Evolutionary conservation across 2,113 vertebrate species (phyloP), one percentile per base, ranked within the genome.

Genomic region (Spea bombifrons): DNA sequence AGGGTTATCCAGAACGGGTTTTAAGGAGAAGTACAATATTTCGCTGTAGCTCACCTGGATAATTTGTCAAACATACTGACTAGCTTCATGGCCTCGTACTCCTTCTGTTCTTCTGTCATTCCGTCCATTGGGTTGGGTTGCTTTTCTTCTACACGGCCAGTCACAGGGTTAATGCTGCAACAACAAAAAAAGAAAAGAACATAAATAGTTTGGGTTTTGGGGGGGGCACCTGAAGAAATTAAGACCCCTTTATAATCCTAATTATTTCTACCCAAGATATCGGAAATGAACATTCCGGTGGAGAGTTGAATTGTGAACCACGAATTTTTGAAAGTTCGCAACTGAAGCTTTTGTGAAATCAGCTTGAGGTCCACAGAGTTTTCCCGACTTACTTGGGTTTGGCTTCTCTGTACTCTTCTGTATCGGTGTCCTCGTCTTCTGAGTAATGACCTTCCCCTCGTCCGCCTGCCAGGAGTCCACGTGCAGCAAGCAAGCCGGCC

Each of bases 81-180:
- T 7, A 93, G 90, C 66, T 84, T 88, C 78, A 71, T 86, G 16
- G 92, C 91, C 83, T 94, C 92, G 44, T 89, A 86, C 82, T 93
- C 91, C 84, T 91, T 93, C 86, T 94, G 92, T 9, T 92, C 92
- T 72, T 94, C 92, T 0, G 89, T 89, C 92, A 93, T 93, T 47
- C 92, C 92, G 75, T 90, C 90, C 92, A 93, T 91, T 49, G 91
- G 91, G 85, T 94, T 87, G 0, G 90, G 86, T 66, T 90, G 88
- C 10, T 88, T 85, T 8, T 83, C 86, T 86, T 94, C 92, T 83
- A 94, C 89, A 13, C 92, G 87, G 0, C 92, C 92, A 0, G 93
- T 93, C 84, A 94, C 91, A 0, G 85, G 88, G 84, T 94, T 94
- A 83, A 94, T 84, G 50, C 89, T 87, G 73, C 85, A 85, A 12